These are phyloP conservation scores for Callipepla squamata DNA, from an alignment of 2,113 vertebrate genomes.

Conservation along the genomic window DNA sequence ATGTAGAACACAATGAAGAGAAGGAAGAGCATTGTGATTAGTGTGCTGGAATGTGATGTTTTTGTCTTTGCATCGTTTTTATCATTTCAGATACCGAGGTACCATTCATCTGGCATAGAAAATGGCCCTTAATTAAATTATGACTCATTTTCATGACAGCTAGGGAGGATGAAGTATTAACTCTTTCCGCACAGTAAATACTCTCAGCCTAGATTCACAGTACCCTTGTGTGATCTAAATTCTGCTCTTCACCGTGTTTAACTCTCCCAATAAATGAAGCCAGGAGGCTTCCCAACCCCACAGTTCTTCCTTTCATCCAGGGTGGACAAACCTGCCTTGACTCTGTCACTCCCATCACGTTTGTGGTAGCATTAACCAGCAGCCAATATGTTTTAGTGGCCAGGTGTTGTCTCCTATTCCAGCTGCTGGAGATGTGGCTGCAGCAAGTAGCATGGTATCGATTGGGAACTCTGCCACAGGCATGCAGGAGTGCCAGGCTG, in stretches of 20 bases:
- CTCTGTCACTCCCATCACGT: background rate
- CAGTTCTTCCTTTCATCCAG: background rate
- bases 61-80: background rate
- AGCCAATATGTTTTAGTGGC: background rate
- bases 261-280: background rate
- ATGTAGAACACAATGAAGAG: background rate
- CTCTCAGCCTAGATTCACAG: background rate
- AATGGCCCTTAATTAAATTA: slow-evolving; percentile 2
- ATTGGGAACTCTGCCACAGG: background rate
- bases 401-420: background rate
- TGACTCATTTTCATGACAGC: slow-evolving; percentile 29
- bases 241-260: background rate
- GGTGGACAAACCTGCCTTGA: background rate
- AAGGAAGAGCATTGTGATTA: background rate
- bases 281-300: background rate
- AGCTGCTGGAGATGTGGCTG: background rate
- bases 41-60: background rate
- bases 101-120: background rate
- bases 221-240: background rate
- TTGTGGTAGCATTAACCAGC: background rate
- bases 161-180: slow-evolving; percentile 6
- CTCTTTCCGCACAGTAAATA: background rate
- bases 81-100: background rate
- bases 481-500: background rate
- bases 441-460: background rate